phyloP scores from a whole-genome alignment of 2,113 vertebrate genomes.

The Cyprinodon tularosa region DNA sequence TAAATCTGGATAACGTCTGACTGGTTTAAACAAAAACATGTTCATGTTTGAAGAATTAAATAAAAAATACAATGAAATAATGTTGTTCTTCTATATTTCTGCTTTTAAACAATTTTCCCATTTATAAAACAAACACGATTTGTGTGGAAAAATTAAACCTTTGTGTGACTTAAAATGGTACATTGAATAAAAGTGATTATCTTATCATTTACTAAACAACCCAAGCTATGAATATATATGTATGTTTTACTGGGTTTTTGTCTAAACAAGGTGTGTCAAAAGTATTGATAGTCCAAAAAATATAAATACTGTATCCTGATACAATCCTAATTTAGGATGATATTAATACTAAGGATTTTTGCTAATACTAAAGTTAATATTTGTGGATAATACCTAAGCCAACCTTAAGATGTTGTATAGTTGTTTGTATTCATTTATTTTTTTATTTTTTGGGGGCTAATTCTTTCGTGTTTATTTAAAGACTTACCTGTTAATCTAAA shows the following conservation, averaged over 20 bases:
- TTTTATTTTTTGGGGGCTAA: too few species aligned
- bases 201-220: conserved; percentile 7
- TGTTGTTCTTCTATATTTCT: background rate
- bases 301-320: too few species aligned
- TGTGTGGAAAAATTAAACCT: background rate
- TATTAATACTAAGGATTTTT: too few species aligned
- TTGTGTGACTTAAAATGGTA: background rate
- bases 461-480: too few species aligned
- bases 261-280: too few species aligned
- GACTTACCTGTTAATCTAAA: too few species aligned
- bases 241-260: background rate
- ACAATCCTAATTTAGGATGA: too few species aligned
- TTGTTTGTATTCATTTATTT: too few species aligned
- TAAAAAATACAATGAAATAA: conserved; percentile 1
- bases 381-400: too few species aligned
- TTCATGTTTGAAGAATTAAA: background rate
- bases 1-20: conserved; percentile 7
- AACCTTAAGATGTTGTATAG: too few species aligned
- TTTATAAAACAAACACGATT: background rate
- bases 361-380: too few species aligned
- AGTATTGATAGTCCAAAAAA: too few species aligned
- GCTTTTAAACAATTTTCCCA: conserved; percentile 13
- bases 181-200: background rate
- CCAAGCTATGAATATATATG: background rate
- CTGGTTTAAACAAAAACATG: background rate